Evolutionary conservation across 2,888 invertebrate species (phyloP), one percentile per base, ranked within the genome.

Genomic region (Syrphus vitripennis): DNA sequence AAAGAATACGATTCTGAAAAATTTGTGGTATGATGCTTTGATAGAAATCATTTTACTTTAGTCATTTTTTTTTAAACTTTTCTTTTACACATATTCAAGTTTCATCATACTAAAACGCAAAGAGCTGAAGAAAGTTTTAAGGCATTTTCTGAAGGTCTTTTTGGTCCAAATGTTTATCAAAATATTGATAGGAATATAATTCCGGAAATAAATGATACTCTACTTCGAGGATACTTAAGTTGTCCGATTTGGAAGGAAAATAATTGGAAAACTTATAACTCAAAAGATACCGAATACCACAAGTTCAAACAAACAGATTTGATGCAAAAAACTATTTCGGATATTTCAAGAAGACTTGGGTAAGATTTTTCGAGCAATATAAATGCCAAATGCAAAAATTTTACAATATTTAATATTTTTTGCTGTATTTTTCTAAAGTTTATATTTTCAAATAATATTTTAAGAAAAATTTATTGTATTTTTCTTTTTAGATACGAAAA

Each of bases 181-280:
- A 87, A 90, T 1, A 89, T 88, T 7, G 88, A 89, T 12, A 83
- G 89, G 37, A 90, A 89, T 34, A 87, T 89, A 5, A 40, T 59
- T 34, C 12, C 90, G 29, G 88, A 88, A 90, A 55, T 34, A 31
- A 21, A 92, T 65, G 94, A 94, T 87, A 91, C 93, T 4, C 89
- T 94, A 29, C 90, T 94, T 16, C 91, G 91, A 94, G 94, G 95
- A 0, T 94, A 95, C 89, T 94, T 94, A 88, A 93, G 93, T 88
- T 97, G 97, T 89, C 91, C 93, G 0, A 91, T 92, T 0, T 96
- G 95, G 95, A 91, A 93, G 14, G 92, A 92, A 12, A 92, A 94
- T 34, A 93, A 94, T 12, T 88, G 89, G 74, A 90, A 93, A 91
- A 21, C 1, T 24, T 2, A 93, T 5, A 93, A 93, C 0, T 93